Conservation (phyloP, 2,888 invertebrate genomes). For the Acleris emargana region DNA sequence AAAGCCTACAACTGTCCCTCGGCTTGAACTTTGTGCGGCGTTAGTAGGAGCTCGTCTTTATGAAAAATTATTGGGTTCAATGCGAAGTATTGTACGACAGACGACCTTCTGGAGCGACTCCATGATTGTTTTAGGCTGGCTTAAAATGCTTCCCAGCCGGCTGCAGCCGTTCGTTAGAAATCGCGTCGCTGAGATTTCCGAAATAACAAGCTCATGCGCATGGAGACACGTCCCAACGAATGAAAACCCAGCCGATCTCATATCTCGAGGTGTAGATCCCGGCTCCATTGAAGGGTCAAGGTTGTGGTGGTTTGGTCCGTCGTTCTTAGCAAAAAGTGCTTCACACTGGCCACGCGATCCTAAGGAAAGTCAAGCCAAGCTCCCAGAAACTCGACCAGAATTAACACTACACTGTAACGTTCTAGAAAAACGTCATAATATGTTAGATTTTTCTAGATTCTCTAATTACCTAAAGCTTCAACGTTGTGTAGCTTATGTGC, state of each 20-base stretch:
- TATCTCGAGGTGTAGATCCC: background rate
- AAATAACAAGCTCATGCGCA: background rate
- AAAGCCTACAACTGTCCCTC: background rate
- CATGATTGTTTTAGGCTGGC: background rate
- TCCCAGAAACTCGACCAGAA: background rate
- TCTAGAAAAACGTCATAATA: slow-evolving; percentile 6
- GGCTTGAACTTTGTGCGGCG: background rate
- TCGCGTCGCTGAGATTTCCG: background rate
- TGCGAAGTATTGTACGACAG: background rate
- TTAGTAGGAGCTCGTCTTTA: background rate
- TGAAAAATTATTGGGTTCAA: background rate
- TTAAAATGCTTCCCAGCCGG: background rate
- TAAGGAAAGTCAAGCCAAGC: too few species aligned
- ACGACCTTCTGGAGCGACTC: background rate
- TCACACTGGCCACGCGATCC: too few species aligned
- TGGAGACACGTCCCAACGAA: background rate
- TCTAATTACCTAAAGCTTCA: slow-evolving; percentile 35
- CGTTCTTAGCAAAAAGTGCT: too few species aligned
- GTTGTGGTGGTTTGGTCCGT: too few species aligned
- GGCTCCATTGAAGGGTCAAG: background rate
- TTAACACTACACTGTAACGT: background rate
- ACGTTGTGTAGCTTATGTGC: slow-evolving; percentile 37
- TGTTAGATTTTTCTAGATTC: slow-evolving; percentile 33
- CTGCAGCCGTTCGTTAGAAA: background rate
- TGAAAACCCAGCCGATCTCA: background rate